Evolutionary conservation across 2,888 invertebrate species (phyloP).

Genomic region (Fragum fragum): DNA sequence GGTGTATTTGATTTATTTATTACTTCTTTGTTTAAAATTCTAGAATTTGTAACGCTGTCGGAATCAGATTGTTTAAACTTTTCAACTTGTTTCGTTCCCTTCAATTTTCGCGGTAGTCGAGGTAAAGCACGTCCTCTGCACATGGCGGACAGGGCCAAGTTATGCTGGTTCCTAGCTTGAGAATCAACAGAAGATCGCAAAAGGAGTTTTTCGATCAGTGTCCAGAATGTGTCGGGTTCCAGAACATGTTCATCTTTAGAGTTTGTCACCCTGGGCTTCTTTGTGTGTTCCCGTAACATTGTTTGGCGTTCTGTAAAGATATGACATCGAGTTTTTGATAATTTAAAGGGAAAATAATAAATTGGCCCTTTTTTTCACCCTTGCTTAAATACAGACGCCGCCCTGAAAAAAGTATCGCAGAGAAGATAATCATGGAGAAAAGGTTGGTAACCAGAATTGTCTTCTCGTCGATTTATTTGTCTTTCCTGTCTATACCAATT

Average conservation of each 20-base stretch:
- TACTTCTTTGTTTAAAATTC: background rate
- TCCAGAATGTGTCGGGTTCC: constrained; percentile 57
- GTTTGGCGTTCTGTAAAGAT: background rate
- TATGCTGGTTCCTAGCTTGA: constrained; percentile 40
- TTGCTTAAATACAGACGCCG: no score
- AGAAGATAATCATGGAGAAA: no score
- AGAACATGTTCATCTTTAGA: background rate
- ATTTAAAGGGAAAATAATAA: no score
- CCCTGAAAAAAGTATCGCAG: no score
- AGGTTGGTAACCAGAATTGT: no score
- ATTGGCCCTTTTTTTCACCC: no score
- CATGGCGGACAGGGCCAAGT: constrained; percentile 46
- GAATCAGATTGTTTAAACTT: background rate
- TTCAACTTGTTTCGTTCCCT: background rate
- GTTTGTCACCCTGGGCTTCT: background rate
- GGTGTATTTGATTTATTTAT: background rate
- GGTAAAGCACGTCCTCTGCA: constrained; percentile 51
- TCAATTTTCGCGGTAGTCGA: constrained; percentile 19
- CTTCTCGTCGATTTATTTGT: no score
- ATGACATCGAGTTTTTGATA: no score
- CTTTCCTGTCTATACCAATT: no score
- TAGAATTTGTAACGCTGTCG: background rate
- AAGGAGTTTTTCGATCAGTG: constrained; percentile 58
- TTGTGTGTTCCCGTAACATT: constrained; percentile 8
- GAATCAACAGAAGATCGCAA: constrained; percentile 49